Percentiles rank a stretch among this genome's conserved stretches.
Evolutionary conservation across 2,113 vertebrate species (phyloP).

Genomic region (Donacobius atricapilla): DNA sequence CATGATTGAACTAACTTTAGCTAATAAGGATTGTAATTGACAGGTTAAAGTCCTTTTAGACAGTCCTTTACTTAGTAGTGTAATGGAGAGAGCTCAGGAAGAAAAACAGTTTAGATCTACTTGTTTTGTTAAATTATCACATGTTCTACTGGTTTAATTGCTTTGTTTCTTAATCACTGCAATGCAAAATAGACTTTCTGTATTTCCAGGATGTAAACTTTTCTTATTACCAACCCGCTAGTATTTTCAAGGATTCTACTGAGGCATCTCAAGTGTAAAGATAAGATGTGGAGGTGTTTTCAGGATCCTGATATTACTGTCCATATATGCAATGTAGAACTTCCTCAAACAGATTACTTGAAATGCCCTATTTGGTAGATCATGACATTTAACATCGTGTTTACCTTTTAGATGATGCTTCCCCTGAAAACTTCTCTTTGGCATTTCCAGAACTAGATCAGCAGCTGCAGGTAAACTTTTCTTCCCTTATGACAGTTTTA

Average conservation of each 20-base stretch:
- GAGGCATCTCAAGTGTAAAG: not conserved
- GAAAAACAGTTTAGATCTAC: not conserved
- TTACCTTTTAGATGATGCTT: constrained; percentile 73
- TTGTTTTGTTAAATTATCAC: not conserved
- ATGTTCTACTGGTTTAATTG: not conserved
- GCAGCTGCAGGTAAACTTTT: constrained; percentile 80
- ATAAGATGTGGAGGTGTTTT: not conserved
- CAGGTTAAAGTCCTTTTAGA: not conserved
- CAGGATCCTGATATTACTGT: not conserved
- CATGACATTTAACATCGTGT: not conserved
- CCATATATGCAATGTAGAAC: not conserved
- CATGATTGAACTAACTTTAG: not conserved
- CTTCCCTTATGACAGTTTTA: not conserved
- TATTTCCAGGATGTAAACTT: not conserved
- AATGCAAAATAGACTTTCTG: not conserved
- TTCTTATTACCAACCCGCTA: not conserved
- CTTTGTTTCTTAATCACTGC: not conserved
- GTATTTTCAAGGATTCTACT: not conserved
- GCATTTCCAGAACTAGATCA: constrained; percentile 84
- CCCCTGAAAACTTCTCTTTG: constrained; percentile 75
- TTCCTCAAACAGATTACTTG: not conserved
- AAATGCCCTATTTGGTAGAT: not conserved
- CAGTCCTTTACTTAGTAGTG: not conserved
- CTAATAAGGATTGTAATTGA: not conserved
- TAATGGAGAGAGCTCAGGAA: not conserved